Percentiles rank a stretch among this genome's conserved stretches.
phyloP scores from a whole-genome alignment of 2,888 invertebrate species.

The Drosophila mayaguana region DNA sequence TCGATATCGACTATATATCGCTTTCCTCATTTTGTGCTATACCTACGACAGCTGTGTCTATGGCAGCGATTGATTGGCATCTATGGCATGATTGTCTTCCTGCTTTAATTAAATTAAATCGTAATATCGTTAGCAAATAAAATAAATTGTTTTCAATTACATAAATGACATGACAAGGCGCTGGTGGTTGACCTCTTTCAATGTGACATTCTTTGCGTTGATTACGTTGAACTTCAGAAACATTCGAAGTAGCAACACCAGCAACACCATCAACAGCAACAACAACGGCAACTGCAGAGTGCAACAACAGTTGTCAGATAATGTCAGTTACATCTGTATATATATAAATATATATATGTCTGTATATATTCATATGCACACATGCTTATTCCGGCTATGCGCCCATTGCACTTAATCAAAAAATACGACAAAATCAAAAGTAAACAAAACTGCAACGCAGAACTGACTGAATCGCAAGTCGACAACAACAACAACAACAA shows the following conservation, averaged over 20 bases:
- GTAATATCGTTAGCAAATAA: slow-evolving; percentile 78
- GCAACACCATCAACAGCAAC: slow-evolving; percentile 49
- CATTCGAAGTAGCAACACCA: slow-evolving; percentile 25
- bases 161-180: slow-evolving; percentile 74
- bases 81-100: slow-evolving; percentile 53
- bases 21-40: background rate
- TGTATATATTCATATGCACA: background rate
- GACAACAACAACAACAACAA: slow-evolving; percentile 29
- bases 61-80: slow-evolving; percentile 21
- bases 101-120: slow-evolving; percentile 72
- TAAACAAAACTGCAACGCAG: slow-evolving; percentile 77
- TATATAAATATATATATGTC: background rate
- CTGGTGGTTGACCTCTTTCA: slow-evolving; percentile 82
- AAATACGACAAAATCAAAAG: slow-evolving; percentile 78
- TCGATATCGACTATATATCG: background rate
- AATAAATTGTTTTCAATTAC: slow-evolving; percentile 78
- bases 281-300: slow-evolving; percentile 46
- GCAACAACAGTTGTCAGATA: slow-evolving; percentile 69
- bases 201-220: slow-evolving; percentile 80
- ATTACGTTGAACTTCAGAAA: slow-evolving; percentile 58
- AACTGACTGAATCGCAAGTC: slow-evolving; percentile 67
- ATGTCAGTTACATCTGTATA: slow-evolving; percentile 52
- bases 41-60: slow-evolving; percentile 12
- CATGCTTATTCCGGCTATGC: slow-evolving; percentile 45
- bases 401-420: slow-evolving; percentile 73